Evolutionary conservation across 2,113 vertebrate genomes (phyloP), one percentile per base, ranked within the genome.

Genomic region (Peromyscus leucopus): DNA sequence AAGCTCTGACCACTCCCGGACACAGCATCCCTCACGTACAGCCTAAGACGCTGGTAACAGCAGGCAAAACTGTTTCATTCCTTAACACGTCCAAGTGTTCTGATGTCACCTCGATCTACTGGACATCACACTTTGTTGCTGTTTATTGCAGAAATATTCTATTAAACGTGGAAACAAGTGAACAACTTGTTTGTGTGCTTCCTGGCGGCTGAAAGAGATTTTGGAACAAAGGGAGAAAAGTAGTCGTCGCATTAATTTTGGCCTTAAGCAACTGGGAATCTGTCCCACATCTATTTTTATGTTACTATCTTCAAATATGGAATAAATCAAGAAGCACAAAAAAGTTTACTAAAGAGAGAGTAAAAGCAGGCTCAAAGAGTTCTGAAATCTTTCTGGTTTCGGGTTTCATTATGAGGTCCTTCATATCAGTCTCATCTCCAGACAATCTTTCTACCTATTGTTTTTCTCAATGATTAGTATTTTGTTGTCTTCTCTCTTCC

Each of bases 341-440:
- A 92, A 67, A 7, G 87, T 88, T 94, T 17, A 82, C 26, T 93
- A 95, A 92, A 76, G 78, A 71, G 65, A 86, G 21, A 76, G 36
- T 63, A 86, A 89, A 78, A 90, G 19, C 24, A 87, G 72, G 28
- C 36, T 92, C 12, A 65, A 78, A 90, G 33, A 76, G 63, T 36
- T 97, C 90, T 97, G 83, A 86, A 97, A 74, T 48, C 31, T 74
- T 76, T 51, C 46, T 74, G 59, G 61, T 72, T 90, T 78, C 69
- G 78, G 86, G 59, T 63, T 28, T 84, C 57, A 39, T 31, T 16
- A 42, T 5, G 59, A 63, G 82, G 33, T 69, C 39, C 42, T 87
- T 48, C 74, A 36, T 82, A 59, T 61, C 80, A 89, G 36, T 72
- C 78, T 55, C 2, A 26, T 79, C 17, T 67, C 89, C 55, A 67